Percentiles rank a stretch among this genome's conserved stretches.
Conservation (phyloP, 2,888 invertebrate genomes). For the Drosophila birchii region DNA sequence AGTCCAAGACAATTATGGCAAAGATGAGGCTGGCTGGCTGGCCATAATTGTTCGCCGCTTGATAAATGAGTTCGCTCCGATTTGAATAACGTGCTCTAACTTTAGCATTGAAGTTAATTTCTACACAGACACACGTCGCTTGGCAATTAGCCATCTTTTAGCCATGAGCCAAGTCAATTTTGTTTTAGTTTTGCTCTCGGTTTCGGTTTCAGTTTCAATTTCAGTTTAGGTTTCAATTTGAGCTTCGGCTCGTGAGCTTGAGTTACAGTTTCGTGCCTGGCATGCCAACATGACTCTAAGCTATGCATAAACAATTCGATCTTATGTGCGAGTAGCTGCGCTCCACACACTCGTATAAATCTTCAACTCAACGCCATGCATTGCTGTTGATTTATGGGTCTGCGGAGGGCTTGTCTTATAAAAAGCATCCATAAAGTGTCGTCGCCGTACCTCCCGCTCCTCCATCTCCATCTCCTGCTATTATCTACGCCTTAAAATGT, state of each 20-base stretch:
- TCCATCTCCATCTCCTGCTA: background rate
- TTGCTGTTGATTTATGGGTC: slow-evolving; percentile 24
- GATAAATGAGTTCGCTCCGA: slow-evolving; percentile 78
- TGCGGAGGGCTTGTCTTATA: slow-evolving; percentile 30
- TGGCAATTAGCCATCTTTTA: slow-evolving; percentile 71
- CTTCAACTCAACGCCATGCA: slow-evolving; percentile 28
- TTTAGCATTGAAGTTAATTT: slow-evolving; percentile 72
- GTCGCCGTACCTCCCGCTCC: slow-evolving; percentile 2
- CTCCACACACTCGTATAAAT: slow-evolving; percentile 19
- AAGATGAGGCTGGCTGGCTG: slow-evolving; percentile 19
- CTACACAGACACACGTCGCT: slow-evolving; percentile 43
- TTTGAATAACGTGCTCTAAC: slow-evolving; percentile 68
- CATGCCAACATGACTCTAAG: slow-evolving; percentile 56
- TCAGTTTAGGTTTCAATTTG: slow-evolving; percentile 17
- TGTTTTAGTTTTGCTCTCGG: slow-evolving; percentile 11
- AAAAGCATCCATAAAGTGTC: slow-evolving; percentile 42
- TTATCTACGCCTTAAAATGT: slow-evolving; percentile 13
- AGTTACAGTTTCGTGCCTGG: slow-evolving; percentile 53
- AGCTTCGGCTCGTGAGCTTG: slow-evolving; percentile 11
- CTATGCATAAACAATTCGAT: slow-evolving; percentile 69
- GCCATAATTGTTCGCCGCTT: slow-evolving; percentile 28
- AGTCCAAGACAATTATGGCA: slow-evolving; percentile 28
- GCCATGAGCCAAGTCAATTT: slow-evolving; percentile 62
- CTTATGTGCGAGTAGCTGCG: slow-evolving; percentile 54
- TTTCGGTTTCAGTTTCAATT: slow-evolving; percentile 6